A percentile compares a stretch with the other conserved stretches of the same genome.
phyloP scores from a whole-genome alignment of 2,113 vertebrate genomes.

The cattle (Bos taurus) region DNA sequence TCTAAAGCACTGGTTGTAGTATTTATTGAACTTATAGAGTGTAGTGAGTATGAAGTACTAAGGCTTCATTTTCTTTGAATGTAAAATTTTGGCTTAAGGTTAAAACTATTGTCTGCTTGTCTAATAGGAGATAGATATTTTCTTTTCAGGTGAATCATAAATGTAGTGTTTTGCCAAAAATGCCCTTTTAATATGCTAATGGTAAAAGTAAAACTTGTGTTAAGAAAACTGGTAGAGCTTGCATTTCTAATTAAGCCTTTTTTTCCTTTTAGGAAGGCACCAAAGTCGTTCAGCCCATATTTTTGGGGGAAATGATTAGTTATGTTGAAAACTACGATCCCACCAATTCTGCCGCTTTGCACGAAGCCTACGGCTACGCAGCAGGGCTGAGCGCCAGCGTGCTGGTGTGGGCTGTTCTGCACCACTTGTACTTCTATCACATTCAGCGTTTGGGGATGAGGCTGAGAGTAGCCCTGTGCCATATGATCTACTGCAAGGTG shows the following conservation, averaged over 20 bases:
- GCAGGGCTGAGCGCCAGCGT: not conserved
- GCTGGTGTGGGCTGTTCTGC: rapidly evolving
- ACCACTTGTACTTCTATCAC: not conserved
- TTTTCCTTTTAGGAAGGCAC: not conserved
- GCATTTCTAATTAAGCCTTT: not conserved
- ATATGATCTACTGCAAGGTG: no score
- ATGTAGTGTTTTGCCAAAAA: no score
- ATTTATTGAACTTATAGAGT: no score
- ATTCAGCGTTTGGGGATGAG: not conserved
- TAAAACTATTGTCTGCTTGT: no score
- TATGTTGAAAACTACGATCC: not conserved
- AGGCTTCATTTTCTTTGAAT: no score
- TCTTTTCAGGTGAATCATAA: no score
- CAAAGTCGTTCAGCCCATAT: not conserved
- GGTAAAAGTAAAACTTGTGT: not conserved
- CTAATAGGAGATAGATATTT: no score
- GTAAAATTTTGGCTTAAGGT: no score
- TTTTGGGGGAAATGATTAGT: not conserved
- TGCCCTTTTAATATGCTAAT: not conserved
- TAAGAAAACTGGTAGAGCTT: not conserved
- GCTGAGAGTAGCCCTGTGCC: no score
- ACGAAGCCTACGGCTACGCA: rapidly evolving
- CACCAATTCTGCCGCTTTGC: rapidly evolving
- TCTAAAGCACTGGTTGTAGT: no score
- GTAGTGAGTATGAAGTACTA: no score